phyloP scores from a whole-genome alignment of 2,113 vertebrate species.

The Pelmatolapia mariae region DNA sequence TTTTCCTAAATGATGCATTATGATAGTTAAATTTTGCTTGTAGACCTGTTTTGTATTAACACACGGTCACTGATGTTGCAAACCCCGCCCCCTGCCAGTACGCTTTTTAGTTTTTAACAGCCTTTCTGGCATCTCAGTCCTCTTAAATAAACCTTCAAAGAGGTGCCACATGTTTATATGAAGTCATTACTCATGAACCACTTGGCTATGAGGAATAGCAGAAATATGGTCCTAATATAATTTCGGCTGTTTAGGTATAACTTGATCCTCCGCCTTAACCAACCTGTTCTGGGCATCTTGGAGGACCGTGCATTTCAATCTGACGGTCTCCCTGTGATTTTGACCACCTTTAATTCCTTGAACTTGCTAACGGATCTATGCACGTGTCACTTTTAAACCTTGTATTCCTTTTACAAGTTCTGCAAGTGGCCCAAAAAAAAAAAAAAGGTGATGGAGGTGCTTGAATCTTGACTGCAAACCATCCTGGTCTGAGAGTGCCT shows the following conservation, averaged over 20 bases:
- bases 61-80: not conserved
- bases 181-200: not conserved
- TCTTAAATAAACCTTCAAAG: not conserved
- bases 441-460: not conserved
- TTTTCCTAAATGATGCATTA: not conserved
- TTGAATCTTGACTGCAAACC: not conserved
- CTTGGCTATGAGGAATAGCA: not conserved
- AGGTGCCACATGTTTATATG: not conserved
- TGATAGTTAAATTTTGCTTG: not conserved
- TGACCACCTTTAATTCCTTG: not conserved
- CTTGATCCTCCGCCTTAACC: conserved; percentile 41
- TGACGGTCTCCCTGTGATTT: not conserved
- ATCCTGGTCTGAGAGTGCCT: not conserved
- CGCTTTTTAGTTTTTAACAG: not conserved
- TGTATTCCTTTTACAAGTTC: conserved; percentile 15
- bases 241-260: not conserved
- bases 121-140: not conserved
- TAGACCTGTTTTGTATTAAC: not conserved
- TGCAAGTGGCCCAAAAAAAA: not conserved
- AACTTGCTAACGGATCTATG: conserved; percentile 48
- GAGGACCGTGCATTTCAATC: not conserved
- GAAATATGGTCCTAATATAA: not conserved
- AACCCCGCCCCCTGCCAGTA: not conserved
- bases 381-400: conserved; percentile 46
- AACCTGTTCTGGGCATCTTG: not conserved